A percentile compares a stretch with the other conserved stretches of the same genome.
phyloP scores from a whole-genome alignment of 2,797 vertebrate species.

The Silurus lanzhouensis region DNA sequence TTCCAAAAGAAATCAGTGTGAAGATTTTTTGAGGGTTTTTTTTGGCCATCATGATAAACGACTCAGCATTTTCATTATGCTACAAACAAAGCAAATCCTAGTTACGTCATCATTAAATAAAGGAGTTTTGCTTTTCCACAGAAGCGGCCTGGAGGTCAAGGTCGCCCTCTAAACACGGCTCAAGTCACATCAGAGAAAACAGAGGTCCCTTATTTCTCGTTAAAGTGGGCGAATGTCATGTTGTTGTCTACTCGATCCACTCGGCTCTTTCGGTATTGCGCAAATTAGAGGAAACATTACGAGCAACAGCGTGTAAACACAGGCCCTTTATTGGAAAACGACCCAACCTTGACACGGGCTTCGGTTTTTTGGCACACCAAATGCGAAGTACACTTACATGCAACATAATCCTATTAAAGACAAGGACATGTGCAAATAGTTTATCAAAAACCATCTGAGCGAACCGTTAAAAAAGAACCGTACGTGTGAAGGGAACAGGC shows the following conservation, averaged over 20 bases:
- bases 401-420: background rate
- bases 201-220: background rate
- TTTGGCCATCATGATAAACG: too few species aligned
- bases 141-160: too few species aligned
- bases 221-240: background rate
- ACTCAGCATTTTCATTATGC: too few species aligned
- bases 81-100: too few species aligned
- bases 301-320: background rate
- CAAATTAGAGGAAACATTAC: constrained; percentile 1
- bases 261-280: background rate
- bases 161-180: too few species aligned
- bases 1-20: background rate
- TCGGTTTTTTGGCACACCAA: background rate
- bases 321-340: background rate
- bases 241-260: background rate
- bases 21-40: background rate
- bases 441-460: background rate
- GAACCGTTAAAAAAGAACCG: background rate
- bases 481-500: background rate
- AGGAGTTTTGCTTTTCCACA: too few species aligned
- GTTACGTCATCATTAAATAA: too few species aligned
- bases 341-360: background rate
- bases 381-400: background rate
- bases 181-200: too few species aligned
- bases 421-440: background rate